Conservation (phyloP, 1,140 invertebrate genomes). For the Orussus abietinus region DNA sequence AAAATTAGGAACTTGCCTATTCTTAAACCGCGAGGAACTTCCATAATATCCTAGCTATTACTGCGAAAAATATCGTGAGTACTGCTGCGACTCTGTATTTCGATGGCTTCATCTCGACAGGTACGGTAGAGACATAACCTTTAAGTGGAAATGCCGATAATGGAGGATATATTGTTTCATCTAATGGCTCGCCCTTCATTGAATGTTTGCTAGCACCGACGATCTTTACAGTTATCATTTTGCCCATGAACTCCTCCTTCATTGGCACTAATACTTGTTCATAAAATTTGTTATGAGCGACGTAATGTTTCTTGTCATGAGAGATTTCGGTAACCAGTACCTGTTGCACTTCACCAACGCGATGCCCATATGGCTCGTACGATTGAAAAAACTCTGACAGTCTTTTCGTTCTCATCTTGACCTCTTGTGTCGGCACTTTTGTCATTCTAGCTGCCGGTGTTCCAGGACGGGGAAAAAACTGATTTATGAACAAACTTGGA, state of each 20-base stretch:
- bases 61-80: slow-evolving; percentile 26
- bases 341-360: slow-evolving; percentile 72
- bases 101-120: slow-evolving; percentile 19
- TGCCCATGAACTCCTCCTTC: slow-evolving; percentile 74
- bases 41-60: slow-evolving; percentile 33
- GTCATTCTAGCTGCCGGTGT: slow-evolving; percentile 91
- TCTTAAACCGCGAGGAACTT: slow-evolving; percentile 26
- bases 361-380: slow-evolving; percentile 80
- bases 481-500: slow-evolving; percentile 94
- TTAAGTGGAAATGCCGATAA: no score
- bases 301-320: slow-evolving; percentile 85
- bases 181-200: slow-evolving; percentile 71
- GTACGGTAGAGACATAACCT: slow-evolving; percentile 18
- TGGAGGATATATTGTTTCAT: no score
- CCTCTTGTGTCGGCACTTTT: slow-evolving; percentile 75
- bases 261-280: slow-evolving; percentile 90
- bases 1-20: no score
- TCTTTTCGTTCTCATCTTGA: slow-evolving; percentile 84
- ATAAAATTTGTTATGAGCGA: slow-evolving; percentile 94
- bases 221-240: slow-evolving; percentile 77
- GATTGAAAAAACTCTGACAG: slow-evolving; percentile 89
- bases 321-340: slow-evolving; percentile 92
- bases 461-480: slow-evolving; percentile 93
- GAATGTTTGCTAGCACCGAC: slow-evolving; percentile 77
- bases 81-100: slow-evolving; percentile 24